Evolutionary conservation across 2,113 vertebrate species (phyloP).

Genomic region (Serinus canaria): DNA sequence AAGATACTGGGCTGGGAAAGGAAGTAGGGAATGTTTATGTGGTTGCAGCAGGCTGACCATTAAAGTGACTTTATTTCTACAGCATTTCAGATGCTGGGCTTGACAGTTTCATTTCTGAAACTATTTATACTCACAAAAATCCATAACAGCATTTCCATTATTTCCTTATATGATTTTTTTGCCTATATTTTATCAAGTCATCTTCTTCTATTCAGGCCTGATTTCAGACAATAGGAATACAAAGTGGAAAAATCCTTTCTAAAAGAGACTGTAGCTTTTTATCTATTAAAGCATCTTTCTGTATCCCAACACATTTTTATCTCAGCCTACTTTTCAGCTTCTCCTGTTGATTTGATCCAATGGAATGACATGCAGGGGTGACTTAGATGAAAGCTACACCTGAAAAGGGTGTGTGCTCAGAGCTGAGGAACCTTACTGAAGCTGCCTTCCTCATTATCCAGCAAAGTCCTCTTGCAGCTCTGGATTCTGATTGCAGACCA

Average conservation of each 20-base stretch:
- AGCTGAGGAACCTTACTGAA: not conserved
- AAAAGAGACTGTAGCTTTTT: slow-evolving; percentile 20
- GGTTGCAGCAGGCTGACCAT: slow-evolving; percentile 43
- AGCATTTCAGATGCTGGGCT: slow-evolving; percentile 50
- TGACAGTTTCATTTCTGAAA: slow-evolving; percentile 70
- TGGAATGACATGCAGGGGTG: not conserved
- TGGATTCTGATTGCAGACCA: not conserved
- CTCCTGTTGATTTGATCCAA: slow-evolving; percentile 7
- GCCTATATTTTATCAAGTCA: slow-evolving; percentile 39
- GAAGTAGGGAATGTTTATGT: slow-evolving; percentile 7
- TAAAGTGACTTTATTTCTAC: slow-evolving; percentile 61
- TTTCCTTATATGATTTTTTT: slow-evolving; percentile 31
- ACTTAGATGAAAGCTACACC: not conserved
- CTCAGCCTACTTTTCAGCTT: not conserved
- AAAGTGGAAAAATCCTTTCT: slow-evolving; percentile 59
- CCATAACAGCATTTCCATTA: slow-evolving; percentile 71
- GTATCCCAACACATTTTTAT: slow-evolving; percentile 8
- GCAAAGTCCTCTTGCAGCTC: not conserved
- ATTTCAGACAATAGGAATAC: slow-evolving; percentile 63
- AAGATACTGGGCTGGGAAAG: not conserved
- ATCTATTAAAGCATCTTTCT: not conserved
- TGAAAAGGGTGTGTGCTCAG: not conserved
- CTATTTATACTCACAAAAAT: slow-evolving; percentile 72
- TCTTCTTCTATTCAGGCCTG: slow-evolving; percentile 54
- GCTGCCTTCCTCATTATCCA: not conserved